Evolutionary conservation across 2,888 invertebrate genomes (phyloP).

Genomic region (Conomelus anceps): DNA sequence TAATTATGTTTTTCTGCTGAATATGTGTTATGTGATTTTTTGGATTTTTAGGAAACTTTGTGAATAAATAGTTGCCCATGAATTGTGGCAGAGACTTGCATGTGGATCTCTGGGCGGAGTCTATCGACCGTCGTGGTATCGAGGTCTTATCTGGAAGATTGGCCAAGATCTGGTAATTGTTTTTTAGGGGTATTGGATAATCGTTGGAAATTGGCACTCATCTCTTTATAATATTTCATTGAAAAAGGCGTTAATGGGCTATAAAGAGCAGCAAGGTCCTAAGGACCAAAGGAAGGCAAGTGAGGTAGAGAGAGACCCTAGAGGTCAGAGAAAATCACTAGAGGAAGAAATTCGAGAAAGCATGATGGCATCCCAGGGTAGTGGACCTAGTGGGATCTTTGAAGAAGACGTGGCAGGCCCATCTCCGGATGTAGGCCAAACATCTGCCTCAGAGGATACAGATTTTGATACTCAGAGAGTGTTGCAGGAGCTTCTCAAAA

Average conservation of each 20-base stretch:
- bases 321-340: not conserved
- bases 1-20: too few relatives aligned
- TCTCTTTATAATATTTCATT: not conserved
- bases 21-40: too few relatives aligned
- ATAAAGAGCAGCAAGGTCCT: too few relatives aligned
- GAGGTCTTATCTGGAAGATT: not conserved
- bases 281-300: too few relatives aligned
- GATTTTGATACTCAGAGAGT: not conserved
- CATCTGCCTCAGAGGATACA: not conserved
- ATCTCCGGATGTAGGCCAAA: not conserved
- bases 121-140: not conserved
- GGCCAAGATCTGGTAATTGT: not conserved
- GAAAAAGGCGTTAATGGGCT: not conserved
- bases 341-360: not conserved
- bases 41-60: too few relatives aligned
- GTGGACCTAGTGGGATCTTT: too few relatives aligned
- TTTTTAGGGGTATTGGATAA: not conserved
- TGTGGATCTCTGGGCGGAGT: not conserved
- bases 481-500: not conserved
- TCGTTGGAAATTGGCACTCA: not conserved
- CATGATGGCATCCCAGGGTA: not conserved
- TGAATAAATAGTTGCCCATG: too few relatives aligned
- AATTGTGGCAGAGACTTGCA: too few relatives aligned
- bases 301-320: not conserved
- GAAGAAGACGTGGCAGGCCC: not conserved